Percentiles rank a stretch among this genome's conserved stretches.
phyloP scores from a whole-genome alignment of 2,113 vertebrate species.

The Tamias sibiricus region DNA sequence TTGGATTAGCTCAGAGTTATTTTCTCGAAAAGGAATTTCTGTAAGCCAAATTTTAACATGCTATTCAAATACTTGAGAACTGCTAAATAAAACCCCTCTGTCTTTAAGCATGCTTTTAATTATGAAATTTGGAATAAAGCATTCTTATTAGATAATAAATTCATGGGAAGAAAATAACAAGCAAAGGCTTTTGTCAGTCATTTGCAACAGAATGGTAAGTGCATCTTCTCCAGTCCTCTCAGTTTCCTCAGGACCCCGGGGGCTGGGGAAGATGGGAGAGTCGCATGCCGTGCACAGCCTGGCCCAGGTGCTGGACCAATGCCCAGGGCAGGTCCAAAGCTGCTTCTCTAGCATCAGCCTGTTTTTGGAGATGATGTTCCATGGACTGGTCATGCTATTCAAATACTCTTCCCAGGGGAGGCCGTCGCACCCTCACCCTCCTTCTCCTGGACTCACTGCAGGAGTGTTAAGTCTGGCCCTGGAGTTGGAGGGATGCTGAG shows the following conservation, averaged over 20 bases:
- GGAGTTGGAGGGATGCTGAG: not conserved
- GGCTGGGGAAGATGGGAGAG: fast-evolving
- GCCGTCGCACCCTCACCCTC: fast-evolving
- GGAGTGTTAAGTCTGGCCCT: too few relatives aligned
- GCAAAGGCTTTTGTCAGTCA: not conserved
- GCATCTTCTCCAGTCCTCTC: too few relatives aligned
- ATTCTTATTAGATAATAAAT: not conserved
- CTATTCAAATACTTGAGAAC: not conserved
- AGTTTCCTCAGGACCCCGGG: not conserved
- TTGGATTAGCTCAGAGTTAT: not conserved
- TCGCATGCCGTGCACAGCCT: fast-evolving
- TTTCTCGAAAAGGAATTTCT: not conserved
- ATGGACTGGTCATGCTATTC: not conserved
- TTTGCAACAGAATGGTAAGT: too few relatives aligned
- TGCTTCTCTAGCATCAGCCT: fast-evolving
- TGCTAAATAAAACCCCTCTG: not conserved
- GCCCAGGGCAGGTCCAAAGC: not conserved
- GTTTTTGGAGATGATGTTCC: not conserved
- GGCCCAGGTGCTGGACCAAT: too few relatives aligned
- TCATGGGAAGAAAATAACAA: not conserved
- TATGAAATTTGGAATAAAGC: not conserved
- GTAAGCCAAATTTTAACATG: not conserved
- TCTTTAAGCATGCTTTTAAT: not conserved
- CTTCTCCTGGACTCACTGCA: not conserved
- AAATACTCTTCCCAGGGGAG: too few relatives aligned